Conservation (phyloP, 1,140 invertebrate species). For the Bombus sylvicola region DNA sequence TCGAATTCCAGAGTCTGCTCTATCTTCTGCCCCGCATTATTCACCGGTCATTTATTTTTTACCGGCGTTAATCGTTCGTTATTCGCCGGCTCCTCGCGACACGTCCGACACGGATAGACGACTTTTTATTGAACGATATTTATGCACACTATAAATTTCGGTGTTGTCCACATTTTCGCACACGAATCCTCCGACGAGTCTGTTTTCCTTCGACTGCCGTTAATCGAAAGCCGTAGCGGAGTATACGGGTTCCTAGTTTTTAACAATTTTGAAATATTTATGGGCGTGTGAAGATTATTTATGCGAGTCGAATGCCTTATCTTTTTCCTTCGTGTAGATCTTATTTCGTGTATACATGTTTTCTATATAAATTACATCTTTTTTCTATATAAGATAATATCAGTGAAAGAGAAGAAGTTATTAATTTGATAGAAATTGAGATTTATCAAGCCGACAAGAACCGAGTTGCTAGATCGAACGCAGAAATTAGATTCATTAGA, state of each 20-base stretch:
- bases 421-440: neutral
- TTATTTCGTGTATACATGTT: neutral
- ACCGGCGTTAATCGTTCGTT: conserved; percentile 28
- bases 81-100: neutral
- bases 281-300: neutral
- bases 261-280: neutral
- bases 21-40: conserved; percentile 27
- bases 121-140: conserved; percentile 21
- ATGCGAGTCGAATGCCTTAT: neutral
- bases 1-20: conserved; percentile 27
- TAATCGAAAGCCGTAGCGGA: neutral
- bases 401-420: neutral
- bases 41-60: conserved; percentile 43
- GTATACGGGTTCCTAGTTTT: neutral
- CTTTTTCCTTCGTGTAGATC: neutral
- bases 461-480: neutral
- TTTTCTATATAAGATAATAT: neutral
- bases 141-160: neutral
- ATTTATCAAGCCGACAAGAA: neutral
- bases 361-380: neutral
- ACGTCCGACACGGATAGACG: neutral
- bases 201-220: neutral
- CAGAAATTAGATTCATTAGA: neutral
- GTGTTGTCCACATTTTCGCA: neutral
- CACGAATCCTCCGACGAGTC: neutral